Evolutionary conservation across 2,797 vertebrate genomes (phyloP).

Genomic region (Borostomias antarcticus): DNA sequence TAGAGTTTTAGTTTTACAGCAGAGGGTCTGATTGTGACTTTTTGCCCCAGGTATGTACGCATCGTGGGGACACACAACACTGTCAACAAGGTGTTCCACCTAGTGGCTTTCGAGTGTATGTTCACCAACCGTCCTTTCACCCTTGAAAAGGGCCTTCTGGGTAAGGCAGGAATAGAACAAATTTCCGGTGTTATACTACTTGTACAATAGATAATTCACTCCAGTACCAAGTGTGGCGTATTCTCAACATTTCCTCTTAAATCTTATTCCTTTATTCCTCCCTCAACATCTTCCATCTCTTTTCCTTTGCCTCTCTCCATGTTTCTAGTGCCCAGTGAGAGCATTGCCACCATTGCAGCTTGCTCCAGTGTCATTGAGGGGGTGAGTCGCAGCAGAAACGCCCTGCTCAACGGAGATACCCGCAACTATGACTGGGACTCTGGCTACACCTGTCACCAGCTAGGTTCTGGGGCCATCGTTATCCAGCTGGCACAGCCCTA

Average conservation of each 20-base stretch:
- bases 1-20: neutral
- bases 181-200: neutral
- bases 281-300: neutral
- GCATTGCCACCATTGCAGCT: constrained; percentile 88
- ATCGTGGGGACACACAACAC: constrained; percentile 98
- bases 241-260: neutral
- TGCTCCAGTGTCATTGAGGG: constrained; percentile 97
- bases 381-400: constrained; percentile 94
- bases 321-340: constrained; percentile 87
- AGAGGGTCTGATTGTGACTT: neutral
- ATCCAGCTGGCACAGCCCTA: constrained; percentile 96
- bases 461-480: constrained; percentile 95
- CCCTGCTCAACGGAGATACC: constrained; percentile 94
- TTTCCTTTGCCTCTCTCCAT: neutral
- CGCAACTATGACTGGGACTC: constrained; percentile 99
- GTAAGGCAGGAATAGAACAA: constrained; percentile 70
- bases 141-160: constrained; percentile 90
- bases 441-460: constrained; percentile 96
- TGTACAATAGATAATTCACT: neutral
- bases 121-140: constrained; percentile 89
- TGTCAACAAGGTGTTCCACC: constrained; percentile 98
- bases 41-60: constrained; percentile 86
- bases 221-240: neutral
- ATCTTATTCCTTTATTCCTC: neutral
- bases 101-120: constrained; percentile 99